Conservation (phyloP, 2,888 invertebrate species). For the Cryptocheilus praepositus region DNA sequence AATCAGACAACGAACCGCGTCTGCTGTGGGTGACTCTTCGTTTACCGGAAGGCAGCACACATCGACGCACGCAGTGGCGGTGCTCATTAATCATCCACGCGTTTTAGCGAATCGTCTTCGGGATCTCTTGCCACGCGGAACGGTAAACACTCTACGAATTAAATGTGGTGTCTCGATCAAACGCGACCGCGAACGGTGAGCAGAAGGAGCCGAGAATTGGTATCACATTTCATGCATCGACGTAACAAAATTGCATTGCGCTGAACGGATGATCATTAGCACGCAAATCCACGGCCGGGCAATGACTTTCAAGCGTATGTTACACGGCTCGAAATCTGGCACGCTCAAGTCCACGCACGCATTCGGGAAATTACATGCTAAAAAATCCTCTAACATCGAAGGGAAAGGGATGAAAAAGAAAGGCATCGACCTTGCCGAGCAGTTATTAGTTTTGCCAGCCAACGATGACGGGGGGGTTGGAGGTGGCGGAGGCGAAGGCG, state of each 20-base stretch:
- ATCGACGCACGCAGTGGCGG: not conserved
- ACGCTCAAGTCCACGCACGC: no score
- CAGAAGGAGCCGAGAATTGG: not conserved
- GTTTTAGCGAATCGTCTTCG: slow-evolving; percentile 41
- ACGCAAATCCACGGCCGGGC: no score
- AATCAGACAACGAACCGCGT: slow-evolving; percentile 28
- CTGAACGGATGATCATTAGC: no score
- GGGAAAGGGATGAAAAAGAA: slow-evolving; percentile 37
- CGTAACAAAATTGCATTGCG: no score
- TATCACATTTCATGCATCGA: no score
- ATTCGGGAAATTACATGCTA: slow-evolving; percentile 43
- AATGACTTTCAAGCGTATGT: no score
- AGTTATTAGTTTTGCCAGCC: slow-evolving; percentile 60
- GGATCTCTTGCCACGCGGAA: slow-evolving; percentile 22
- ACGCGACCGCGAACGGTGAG: not conserved
- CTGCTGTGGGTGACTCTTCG: slow-evolving; percentile 3
- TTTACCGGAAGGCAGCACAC: not conserved
- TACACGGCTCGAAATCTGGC: no score
- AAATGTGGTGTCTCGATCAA: not conserved
- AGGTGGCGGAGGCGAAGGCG: slow-evolving; percentile 5
- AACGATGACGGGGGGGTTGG: slow-evolving; percentile 16
- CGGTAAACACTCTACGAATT: not conserved
- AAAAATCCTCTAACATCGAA: slow-evolving; percentile 54
- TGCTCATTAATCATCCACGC: slow-evolving; percentile 49
- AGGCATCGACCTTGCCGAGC: slow-evolving; percentile 46